Evolutionary conservation across 1,140 invertebrate species (phyloP).

Genomic region (Phocides pigmalion): DNA sequence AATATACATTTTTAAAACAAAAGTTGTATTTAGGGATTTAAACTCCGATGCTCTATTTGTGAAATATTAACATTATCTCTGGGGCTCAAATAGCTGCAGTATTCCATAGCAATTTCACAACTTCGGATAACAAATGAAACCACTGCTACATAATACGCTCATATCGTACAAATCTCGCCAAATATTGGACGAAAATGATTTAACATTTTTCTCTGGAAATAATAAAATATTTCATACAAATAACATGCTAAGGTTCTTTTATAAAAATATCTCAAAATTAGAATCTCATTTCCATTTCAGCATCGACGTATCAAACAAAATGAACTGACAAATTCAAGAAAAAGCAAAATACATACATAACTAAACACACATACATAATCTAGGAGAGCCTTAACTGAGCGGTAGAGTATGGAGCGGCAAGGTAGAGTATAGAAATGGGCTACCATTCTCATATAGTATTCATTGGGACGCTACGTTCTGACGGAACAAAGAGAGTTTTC

Average conservation of each 20-base stretch:
- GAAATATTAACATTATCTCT: neutral
- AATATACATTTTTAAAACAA: neutral
- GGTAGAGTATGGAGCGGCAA: conserved; percentile 7
- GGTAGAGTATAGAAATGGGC: conserved; percentile 21
- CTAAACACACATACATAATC: conserved; percentile 10
- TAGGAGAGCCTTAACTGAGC: conserved; percentile 6
- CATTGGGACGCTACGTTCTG: conserved; percentile 33
- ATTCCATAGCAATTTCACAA: neutral
- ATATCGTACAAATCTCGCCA: neutral
- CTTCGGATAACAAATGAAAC: neutral
- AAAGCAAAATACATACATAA: neutral
- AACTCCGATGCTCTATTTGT: neutral
- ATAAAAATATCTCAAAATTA: too few relatives aligned
- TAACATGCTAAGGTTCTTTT: neutral
- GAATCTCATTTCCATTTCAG: neutral
- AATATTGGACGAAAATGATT: neutral
- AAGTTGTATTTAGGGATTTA: neutral
- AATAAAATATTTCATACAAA: neutral
- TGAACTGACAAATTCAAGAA: neutral
- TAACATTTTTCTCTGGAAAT: neutral
- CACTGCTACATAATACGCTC: neutral
- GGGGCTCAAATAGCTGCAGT: neutral
- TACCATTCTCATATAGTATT: conserved; percentile 41
- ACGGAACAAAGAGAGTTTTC: conserved; percentile 37
- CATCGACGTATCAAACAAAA: neutral